These are phyloP conservation scores for Anhinga rufa DNA, from an alignment of 2,113 vertebrate species.

Conservation along the genomic window DNA sequence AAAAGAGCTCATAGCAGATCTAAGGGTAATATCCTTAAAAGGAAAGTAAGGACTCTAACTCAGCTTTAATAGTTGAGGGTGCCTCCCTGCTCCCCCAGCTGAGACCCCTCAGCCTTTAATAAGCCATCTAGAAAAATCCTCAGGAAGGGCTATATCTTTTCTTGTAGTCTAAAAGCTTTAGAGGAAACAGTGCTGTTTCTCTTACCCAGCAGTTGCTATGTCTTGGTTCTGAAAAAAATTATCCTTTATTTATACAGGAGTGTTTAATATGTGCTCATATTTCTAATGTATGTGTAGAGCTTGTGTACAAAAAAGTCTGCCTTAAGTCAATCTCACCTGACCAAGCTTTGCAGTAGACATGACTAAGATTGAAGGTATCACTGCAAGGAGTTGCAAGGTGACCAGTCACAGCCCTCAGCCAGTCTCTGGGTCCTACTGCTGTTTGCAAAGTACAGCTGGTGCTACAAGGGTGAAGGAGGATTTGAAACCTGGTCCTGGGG, in stretches of 20 bases:
- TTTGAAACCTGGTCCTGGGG: not conserved
- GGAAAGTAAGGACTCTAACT: accelerated
- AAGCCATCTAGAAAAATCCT: not conserved
- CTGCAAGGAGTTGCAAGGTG: accelerated
- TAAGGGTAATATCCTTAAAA: accelerated
- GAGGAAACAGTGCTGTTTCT: accelerated
- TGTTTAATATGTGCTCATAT: accelerated
- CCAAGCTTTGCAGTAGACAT: accelerated
- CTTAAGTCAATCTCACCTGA: accelerated
- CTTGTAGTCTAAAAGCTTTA: accelerated
- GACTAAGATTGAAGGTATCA: accelerated
- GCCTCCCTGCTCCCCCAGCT: not conserved
- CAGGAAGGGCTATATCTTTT: accelerated
- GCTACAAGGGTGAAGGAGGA: not conserved
- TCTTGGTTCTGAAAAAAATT: not conserved
- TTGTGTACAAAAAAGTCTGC: accelerated
- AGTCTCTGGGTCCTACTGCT: not conserved
- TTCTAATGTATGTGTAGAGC: accelerated
- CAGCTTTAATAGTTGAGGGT: not conserved
- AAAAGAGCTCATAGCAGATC: accelerated
- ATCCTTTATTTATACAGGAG: accelerated
- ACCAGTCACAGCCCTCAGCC: accelerated
- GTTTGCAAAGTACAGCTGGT: not conserved
- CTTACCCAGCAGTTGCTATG: accelerated
- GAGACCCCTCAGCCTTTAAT: not conserved